A percentile compares a stretch with the other conserved stretches of the same genome.
These are phyloP conservation scores for Armadillidium nasatum DNA, from an alignment of 1,140 invertebrate species.

Conservation along the genomic window DNA sequence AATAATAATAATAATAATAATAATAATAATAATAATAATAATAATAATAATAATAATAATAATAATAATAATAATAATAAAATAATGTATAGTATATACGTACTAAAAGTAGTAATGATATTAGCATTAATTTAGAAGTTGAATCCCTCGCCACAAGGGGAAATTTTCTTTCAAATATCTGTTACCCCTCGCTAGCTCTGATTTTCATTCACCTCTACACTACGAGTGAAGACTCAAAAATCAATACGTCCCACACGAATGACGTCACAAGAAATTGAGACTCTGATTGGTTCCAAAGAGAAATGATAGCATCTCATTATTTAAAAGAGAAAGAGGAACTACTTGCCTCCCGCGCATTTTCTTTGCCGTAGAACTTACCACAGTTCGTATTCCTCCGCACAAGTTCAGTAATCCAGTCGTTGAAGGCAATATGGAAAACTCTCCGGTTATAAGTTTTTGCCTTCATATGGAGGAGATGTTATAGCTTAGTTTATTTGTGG, in stretches of 20 bases:
- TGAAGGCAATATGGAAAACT: slow-evolving; percentile 32
- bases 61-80: no score
- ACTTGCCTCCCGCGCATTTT: slow-evolving; percentile 43
- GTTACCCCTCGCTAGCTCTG: slow-evolving; percentile 33
- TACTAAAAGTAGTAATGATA: no score
- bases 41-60: no score
- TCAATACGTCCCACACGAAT: slow-evolving; percentile 44
- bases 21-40: no score
- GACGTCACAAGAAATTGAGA: slow-evolving; percentile 37
- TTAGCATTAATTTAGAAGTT: no score
- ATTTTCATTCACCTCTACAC: slow-evolving; percentile 45
- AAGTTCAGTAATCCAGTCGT: slow-evolving; percentile 33
- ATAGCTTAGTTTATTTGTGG: slow-evolving; percentile 20
- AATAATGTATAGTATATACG: no score
- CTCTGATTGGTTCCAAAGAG: slow-evolving; percentile 39
- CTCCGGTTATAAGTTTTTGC: slow-evolving; percentile 29
- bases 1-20: no score
- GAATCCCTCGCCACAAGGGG: not conserved
- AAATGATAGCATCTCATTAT: slow-evolving; percentile 46
- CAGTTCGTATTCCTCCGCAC: slow-evolving; percentile 39
- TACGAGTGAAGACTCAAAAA: slow-evolving; percentile 43
- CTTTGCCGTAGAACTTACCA: slow-evolving; percentile 32
- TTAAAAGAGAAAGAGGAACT: slow-evolving; percentile 42
- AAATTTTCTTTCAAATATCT: slow-evolving; percentile 19
- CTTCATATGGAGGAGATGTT: slow-evolving; percentile 12